phyloP scores from a whole-genome alignment of 2,113 vertebrate genomes.

The Tragelaphus buxtoni region DNA sequence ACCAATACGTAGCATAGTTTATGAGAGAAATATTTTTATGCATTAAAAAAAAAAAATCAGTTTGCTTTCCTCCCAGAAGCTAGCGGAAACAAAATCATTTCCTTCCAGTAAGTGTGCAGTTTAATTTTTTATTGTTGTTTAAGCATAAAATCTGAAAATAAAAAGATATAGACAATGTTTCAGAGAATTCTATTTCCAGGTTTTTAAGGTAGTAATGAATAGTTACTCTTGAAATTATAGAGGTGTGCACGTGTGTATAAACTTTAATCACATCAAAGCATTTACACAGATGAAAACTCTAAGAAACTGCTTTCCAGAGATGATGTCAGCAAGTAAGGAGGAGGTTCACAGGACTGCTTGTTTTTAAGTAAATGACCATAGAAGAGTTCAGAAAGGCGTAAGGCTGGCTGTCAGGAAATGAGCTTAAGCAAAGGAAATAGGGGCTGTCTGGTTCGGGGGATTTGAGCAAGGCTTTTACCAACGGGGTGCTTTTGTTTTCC shows the following conservation, averaged over 20 bases:
- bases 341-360: not conserved
- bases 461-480: constrained; percentile 14
- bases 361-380: constrained; percentile 12
- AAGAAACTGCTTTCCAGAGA: not conserved
- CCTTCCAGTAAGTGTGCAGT: not conserved
- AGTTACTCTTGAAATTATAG: not conserved
- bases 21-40: not conserved
- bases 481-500: constrained; percentile 1
- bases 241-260: too few relatives aligned
- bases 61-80: not conserved
- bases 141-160: constrained; percentile 11
- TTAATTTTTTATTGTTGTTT: not conserved
- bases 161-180: not conserved
- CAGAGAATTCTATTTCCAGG: not conserved
- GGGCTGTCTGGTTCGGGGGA: constrained; percentile 53
- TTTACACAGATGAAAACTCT: not conserved
- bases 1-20: not conserved
- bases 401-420: constrained; percentile 63
- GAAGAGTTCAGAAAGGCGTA: constrained; percentile 20
- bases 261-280: too few relatives aligned
- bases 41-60: not conserved
- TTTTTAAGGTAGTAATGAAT: not conserved
- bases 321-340: not conserved
- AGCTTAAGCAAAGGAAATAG: constrained; percentile 63
- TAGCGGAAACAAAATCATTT: not conserved